Conservation (phyloP, 2,797 vertebrate species). For the Champsocephalus esox region DNA sequence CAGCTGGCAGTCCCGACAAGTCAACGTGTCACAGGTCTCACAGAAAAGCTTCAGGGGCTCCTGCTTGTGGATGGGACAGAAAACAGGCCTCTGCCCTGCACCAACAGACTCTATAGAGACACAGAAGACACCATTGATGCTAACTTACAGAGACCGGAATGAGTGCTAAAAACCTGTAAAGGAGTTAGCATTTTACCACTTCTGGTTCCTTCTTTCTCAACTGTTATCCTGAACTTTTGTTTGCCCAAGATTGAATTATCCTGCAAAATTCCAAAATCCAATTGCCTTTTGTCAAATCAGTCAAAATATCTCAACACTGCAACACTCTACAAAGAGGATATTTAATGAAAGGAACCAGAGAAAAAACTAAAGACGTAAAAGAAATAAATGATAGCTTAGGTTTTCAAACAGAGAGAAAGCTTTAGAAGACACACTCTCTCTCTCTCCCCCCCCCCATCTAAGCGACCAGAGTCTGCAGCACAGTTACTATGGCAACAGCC, state of each 20-base stretch:
- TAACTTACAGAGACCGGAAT: background rate
- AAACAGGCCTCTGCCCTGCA: conserved; percentile 94
- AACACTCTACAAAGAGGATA: background rate
- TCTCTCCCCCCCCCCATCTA: conserved; percentile 10
- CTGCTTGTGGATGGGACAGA: conserved; percentile 98
- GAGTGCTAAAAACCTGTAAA: no score
- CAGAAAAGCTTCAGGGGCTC: conserved; percentile 98
- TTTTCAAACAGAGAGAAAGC: background rate
- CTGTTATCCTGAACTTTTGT: no score
- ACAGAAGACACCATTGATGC: conserved; percentile 2
- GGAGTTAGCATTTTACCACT: no score
- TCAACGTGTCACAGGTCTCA: conserved; percentile 98
- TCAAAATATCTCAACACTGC: no score
- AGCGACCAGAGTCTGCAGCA: conserved; percentile 50
- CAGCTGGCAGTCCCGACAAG: conserved; percentile 98
- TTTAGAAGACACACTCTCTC: background rate
- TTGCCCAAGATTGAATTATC: no score
- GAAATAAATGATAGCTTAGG: background rate
- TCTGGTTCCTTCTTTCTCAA: no score
- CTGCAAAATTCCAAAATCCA: no score
- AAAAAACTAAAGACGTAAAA: background rate
- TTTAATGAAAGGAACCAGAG: background rate
- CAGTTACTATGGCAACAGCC: conserved; percentile 72
- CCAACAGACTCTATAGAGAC: conserved; percentile 89
- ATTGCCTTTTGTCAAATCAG: no score